These are phyloP conservation scores for Erythrolamprus reginae DNA, from an alignment of 2,113 vertebrate genomes.

Conservation along the genomic window DNA sequence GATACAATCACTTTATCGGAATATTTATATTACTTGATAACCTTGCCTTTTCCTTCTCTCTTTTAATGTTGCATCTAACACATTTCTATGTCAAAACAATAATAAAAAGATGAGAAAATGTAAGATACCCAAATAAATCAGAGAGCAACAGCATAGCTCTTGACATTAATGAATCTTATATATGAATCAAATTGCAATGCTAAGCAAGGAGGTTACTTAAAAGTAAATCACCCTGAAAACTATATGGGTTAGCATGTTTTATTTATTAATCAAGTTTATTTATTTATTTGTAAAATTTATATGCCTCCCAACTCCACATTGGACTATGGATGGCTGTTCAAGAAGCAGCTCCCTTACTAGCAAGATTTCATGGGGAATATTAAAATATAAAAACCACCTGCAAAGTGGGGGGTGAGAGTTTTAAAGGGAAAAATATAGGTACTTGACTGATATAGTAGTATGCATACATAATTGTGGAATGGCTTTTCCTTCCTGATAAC, in stretches of 20 bases:
- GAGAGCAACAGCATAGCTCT: background rate
- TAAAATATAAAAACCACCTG: background rate
- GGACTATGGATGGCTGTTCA: too few relatives aligned
- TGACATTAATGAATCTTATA: background rate
- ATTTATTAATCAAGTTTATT: background rate
- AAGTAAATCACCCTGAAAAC: background rate
- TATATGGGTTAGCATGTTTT: background rate
- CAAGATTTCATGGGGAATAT: background rate
- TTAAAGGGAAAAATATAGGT: background rate
- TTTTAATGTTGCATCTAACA: background rate
- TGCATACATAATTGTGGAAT: background rate
- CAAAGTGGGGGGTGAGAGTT: too few relatives aligned
- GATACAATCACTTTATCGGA: background rate
- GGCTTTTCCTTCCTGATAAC: background rate
- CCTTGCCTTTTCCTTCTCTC: background rate
- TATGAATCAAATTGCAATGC: background rate
- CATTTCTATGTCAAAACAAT: background rate
- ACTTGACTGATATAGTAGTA: background rate
- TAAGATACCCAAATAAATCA: background rate
- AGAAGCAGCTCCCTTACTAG: background rate
- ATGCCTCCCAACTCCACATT: too few relatives aligned
- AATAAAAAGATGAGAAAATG: background rate
- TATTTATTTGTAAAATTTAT: too few relatives aligned
- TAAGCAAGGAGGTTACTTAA: background rate
- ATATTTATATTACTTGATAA: background rate